Evolutionary conservation across 2,888 invertebrate genomes (phyloP), one percentile per base, ranked within the genome.

Genomic region (Ctena decussata): DNA sequence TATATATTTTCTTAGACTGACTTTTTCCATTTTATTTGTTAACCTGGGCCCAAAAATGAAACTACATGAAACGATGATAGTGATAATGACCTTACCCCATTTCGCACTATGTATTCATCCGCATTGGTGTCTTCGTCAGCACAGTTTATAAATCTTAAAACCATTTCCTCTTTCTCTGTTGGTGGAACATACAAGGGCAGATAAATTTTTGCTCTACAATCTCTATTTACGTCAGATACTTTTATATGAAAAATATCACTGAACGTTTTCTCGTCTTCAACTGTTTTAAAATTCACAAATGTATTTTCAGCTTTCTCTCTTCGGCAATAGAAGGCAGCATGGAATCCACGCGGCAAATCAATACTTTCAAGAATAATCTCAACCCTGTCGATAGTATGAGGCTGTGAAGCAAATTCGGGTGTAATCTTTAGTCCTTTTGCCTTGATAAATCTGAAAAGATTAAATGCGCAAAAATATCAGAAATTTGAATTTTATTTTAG

Each of bases 181-280:
- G 87, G 87, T n/a, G 76, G 57, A 12, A 70, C 46, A 41, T 85
- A 88, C 57, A 88, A 57, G 11, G 87, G 87, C n/a, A 88, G 74
- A 27, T 57, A 53, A 41, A 88, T 77, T 70, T 80, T 79, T 11
- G 78, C 77, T 21, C 46, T 57, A 73, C 85, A 85, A 37, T 85
- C 81, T 49, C 73, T 37, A 35, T 83, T 85, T 8, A 73, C 79
- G 39, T 88, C 83, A 30, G 83, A 83, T 6, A 85, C 74, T 37
- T 81, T 74, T 12, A 88, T 72, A 70, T 88, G 82, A 46, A 81
- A 88, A n/a, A 85, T 84, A 37, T 88, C 87, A 37, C 87, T 85
- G 32, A 83, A 78, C 15, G 81, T 41, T 0, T 69, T 60, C 39
- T 88, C 87, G 8, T 88, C 87, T 11, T 78, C 77, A 44, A 71